A percentile compares a stretch with the other conserved stretches of the same genome.
Evolutionary conservation across 53 echinoderm and acorn worm genomes (phyloP).

Genomic region (Antedon mediterranea): DNA sequence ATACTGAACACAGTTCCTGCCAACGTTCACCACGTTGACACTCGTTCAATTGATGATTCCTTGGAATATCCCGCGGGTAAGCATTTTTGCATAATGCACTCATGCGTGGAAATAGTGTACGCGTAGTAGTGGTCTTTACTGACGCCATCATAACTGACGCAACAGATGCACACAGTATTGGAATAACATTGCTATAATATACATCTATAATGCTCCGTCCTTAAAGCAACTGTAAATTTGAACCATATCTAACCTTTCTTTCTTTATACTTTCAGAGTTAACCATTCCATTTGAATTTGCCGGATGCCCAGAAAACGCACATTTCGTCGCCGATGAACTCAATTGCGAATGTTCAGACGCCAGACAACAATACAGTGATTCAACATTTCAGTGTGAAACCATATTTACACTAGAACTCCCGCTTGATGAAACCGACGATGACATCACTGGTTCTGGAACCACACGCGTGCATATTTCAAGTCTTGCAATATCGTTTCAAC

Average conservation of each 20-base stretch:
- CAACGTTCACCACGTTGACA: background rate
- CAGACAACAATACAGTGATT: slow-evolving; percentile 20
- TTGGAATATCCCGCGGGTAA: background rate
- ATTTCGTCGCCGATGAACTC: slow-evolving; percentile 2
- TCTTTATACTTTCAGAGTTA: slow-evolving; percentile 8
- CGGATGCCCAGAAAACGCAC: slow-evolving; percentile 45
- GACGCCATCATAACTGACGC: too few relatives aligned
- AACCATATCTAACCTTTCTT: too few relatives aligned
- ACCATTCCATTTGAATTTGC: slow-evolving; percentile 14
- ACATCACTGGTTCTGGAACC: background rate
- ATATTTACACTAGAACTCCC: too few relatives aligned
- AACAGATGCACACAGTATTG: too few relatives aligned
- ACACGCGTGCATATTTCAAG: background rate
- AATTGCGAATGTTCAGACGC: slow-evolving; percentile 27
- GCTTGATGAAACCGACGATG: background rate
- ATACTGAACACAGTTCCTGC: background rate
- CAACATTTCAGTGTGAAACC: slow-evolving; percentile 19
- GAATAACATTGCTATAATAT: too few relatives aligned
- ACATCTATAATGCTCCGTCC: too few relatives aligned
- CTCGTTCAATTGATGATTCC: slow-evolving; percentile 1
- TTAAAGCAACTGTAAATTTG: too few relatives aligned
- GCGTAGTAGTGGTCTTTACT: too few relatives aligned
- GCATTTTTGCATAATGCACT: too few relatives aligned
- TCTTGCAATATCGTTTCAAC: too few relatives aligned
- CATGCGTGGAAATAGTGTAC: too few relatives aligned